A percentile compares a stretch with the other conserved stretches of the same genome.
phyloP scores from a whole-genome alignment of 2,797 vertebrate species.

The Jordanella pulchra region DNA sequence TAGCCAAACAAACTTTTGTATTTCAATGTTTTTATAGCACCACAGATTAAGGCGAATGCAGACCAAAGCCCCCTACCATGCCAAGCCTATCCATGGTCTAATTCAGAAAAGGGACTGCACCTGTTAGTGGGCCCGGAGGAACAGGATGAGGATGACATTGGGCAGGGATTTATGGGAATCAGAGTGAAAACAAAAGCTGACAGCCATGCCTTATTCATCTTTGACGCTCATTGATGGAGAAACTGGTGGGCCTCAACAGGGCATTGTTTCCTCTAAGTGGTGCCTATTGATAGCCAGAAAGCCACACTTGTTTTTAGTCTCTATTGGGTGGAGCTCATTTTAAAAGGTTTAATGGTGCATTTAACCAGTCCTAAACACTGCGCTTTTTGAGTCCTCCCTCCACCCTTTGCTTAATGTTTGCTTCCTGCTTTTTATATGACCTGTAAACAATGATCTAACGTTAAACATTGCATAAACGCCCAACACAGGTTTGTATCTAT shows the following conservation, averaged over 20 bases:
- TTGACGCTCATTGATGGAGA: slow-evolving; percentile 82
- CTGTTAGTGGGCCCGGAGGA: slow-evolving; percentile 76
- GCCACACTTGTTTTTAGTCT: slow-evolving; percentile 81
- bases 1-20: slow-evolving; percentile 77
- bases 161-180: slow-evolving; percentile 75
- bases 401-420: slow-evolving; percentile 61
- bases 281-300: slow-evolving; percentile 79
- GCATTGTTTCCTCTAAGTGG: slow-evolving; percentile 82
- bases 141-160: slow-evolving; percentile 68
- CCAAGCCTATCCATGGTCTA: slow-evolving; percentile 55
- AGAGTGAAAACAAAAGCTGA: slow-evolving; percentile 80
- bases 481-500: slow-evolving; percentile 60
- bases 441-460: slow-evolving; percentile 78
- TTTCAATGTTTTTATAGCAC: slow-evolving; percentile 72
- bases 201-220: slow-evolving; percentile 78
- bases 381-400: slow-evolving; percentile 63
- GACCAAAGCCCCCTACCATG: slow-evolving; percentile 54
- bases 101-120: slow-evolving; percentile 73
- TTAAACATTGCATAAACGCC: slow-evolving; percentile 69
- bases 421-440: slow-evolving; percentile 70
- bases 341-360: slow-evolving; percentile 83
- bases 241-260: slow-evolving; percentile 79
- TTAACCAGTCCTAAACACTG: slow-evolving; percentile 76
- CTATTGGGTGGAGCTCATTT: slow-evolving; percentile 76
- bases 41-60: slow-evolving; percentile 74